Evolutionary conservation across 2,888 invertebrate genomes (phyloP), one percentile per base, ranked within the genome.

Genomic region (Synanthedon myopaeformis): DNA sequence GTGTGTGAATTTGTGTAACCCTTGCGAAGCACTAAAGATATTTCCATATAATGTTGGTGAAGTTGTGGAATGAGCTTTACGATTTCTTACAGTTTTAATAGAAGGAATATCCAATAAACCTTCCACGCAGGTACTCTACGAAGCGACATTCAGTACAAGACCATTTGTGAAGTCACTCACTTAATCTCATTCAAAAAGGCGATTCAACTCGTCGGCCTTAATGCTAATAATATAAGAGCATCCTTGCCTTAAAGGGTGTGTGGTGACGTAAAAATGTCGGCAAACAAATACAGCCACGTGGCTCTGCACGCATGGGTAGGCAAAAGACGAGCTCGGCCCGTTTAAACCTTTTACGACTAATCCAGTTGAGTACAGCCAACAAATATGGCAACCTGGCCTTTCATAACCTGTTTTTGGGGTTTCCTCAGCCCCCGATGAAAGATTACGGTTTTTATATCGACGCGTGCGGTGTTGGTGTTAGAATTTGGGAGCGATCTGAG

Each of bases 401-500:
- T 81, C 78, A 78, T 82, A 87, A 86, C 86, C 85, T 83, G 86
- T 86, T 86, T 87, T 86, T 79, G 85, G 86, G 85, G 83, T 82
- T 83, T 79, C 82, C 85, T 82, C 77, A 72, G 78, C 74, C 78
- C 80, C 78, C 73, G 72, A 69, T 71, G 70, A 65, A 72, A 66
- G 66, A 65, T 69, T 63, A 63, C 69, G 67, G 59, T 64, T 64
- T 69, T 76, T 78, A 75, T 73, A 57, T 45, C 56, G 59, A 61
- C 58, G 60, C 58, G 49, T 23, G 23, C 49, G 13, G 35, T 14
- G 45, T 14, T 45, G 45, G 45, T 45, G 45, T 45, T 45, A 45
- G 45, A 45, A 45, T 45, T 45, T 11, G 45, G 45, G 45, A 45
- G 14, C 14, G n/a, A 45, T 13, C 45, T 45, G n/a, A n/a, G n/a